Evolutionary conservation across 2,113 vertebrate genomes (phyloP).

Genomic region (Panurus biarmicus): DNA sequence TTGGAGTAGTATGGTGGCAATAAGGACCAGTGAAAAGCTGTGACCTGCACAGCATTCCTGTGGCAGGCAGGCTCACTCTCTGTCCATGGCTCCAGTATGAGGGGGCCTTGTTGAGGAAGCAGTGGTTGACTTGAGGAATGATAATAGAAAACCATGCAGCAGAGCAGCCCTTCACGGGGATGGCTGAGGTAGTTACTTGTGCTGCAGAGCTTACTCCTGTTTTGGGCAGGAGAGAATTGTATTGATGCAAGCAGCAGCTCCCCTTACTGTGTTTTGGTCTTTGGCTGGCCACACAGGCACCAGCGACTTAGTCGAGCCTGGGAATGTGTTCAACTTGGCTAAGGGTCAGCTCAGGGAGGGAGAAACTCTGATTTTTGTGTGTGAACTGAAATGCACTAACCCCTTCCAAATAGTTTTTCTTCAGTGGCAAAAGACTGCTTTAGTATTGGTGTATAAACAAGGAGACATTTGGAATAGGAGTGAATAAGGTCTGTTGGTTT

Average conservation of each 20-base stretch:
- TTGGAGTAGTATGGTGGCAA: neutral
- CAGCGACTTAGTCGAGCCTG: neutral
- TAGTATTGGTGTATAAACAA: neutral
- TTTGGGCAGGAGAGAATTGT: neutral
- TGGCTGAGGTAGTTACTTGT: neutral
- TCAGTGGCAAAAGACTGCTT: neutral
- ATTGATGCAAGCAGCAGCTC: neutral
- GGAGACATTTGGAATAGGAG: neutral
- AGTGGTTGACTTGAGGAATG: neutral
- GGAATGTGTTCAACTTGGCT: neutral
- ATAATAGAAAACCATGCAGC: neutral
- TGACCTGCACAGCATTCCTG: rapidly evolving
- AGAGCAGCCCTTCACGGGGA: neutral
- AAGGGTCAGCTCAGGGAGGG: neutral
- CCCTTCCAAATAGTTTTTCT: neutral
- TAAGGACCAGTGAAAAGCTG: neutral
- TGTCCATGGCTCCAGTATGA: rapidly evolving
- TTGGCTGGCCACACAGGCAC: neutral
- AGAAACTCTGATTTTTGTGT: neutral
- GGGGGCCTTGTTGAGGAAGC: neutral
- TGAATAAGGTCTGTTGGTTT: neutral
- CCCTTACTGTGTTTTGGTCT: neutral
- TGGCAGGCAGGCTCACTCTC: neutral
- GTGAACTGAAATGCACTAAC: neutral
- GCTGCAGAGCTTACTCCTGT: neutral